Conservation (phyloP, 2,797 vertebrate species). For the Choloepus didactylus region DNA sequence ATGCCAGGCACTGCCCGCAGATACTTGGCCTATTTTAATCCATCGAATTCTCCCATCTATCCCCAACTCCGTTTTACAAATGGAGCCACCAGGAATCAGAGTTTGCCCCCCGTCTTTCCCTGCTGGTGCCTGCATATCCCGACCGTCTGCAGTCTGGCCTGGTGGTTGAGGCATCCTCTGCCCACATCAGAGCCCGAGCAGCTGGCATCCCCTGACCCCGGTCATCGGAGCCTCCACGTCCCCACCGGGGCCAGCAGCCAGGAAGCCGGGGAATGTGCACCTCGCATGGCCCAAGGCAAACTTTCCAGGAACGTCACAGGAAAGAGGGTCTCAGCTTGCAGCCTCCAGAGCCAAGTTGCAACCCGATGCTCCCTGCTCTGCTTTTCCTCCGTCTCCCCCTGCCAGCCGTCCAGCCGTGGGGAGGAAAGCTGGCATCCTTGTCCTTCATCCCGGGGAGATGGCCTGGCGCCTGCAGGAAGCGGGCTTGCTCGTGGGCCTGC, state of each 20-base stretch:
- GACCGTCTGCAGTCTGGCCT: rapidly evolving
- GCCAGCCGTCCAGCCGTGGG: neutral
- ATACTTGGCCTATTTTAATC: neutral
- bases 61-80: neutral
- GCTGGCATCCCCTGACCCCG: neutral
- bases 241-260: neutral
- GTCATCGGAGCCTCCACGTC: neutral
- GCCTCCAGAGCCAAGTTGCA: conserved; percentile 38
- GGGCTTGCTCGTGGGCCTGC: rapidly evolving
- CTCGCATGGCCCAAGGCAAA: neutral
- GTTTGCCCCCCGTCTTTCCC: neutral
- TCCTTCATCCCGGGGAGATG: neutral
- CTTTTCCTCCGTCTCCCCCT: neutral
- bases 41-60: neutral
- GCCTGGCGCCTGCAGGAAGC: no score
- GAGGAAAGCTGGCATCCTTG: neutral
- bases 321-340: neutral
- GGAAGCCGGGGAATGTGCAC: neutral
- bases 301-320: conserved; percentile 70
- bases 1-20: neutral
- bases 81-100: neutral
- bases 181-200: neutral
- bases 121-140: neutral
- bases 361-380: neutral
- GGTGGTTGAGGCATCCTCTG: neutral